phyloP scores from a whole-genome alignment of 2,888 invertebrate genomes.

The Drosophila pseudotalamancana region DNA sequence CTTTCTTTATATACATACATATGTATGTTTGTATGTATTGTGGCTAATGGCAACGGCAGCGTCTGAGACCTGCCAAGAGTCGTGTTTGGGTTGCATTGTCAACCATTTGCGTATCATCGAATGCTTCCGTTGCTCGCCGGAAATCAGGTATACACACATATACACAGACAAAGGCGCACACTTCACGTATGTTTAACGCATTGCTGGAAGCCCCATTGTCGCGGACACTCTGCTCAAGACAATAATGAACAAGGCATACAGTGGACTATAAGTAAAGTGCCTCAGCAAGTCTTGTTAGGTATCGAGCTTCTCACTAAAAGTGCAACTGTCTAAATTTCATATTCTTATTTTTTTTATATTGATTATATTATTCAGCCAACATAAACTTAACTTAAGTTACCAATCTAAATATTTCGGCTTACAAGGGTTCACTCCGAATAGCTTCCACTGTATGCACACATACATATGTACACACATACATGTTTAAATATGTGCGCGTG shows the following conservation, averaged over 20 bases:
- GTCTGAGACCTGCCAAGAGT: conserved; percentile 22
- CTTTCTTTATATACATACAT: background rate
- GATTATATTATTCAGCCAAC: too few species aligned
- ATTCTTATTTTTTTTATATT: background rate
- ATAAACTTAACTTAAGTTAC: too few species aligned
- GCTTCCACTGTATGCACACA: conserved; percentile 1
- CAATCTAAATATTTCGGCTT: too few species aligned
- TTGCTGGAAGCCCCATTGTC: conserved; percentile 53
- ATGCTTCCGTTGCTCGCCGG: conserved; percentile 70
- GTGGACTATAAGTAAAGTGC: conserved; percentile 3
- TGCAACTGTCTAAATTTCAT: background rate
- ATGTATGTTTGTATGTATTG: conserved; percentile 3
- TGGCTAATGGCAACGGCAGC: conserved; percentile 20
- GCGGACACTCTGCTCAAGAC: conserved; percentile 47
- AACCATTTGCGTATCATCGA: conserved; percentile 56
- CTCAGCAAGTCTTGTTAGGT: background rate
- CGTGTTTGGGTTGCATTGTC: conserved; percentile 41
- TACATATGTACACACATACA: conserved; percentile 6
- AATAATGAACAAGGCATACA: conserved; percentile 30
- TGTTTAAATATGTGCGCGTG: background rate
- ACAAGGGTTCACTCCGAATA: background rate
- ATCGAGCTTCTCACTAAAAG: background rate
- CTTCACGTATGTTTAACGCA: conserved; percentile 25
- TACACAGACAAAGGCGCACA: conserved; percentile 4
- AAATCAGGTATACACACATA: conserved; percentile 66